phyloP scores from a whole-genome alignment of 2,113 vertebrate species.

The Halichoeres trimaculatus region DNA sequence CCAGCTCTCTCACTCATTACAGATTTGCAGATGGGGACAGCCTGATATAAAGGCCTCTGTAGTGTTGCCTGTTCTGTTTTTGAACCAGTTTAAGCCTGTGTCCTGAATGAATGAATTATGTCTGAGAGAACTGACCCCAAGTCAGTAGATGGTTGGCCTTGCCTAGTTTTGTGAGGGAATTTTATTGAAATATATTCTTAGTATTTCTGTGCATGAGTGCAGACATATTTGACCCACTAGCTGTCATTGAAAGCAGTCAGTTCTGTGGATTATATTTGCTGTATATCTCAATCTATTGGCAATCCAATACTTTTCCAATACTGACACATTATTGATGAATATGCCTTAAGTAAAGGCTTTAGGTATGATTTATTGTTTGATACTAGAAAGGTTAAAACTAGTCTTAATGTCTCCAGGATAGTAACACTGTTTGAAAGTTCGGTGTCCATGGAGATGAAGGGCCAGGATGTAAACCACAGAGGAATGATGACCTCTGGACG shows the following conservation, averaged over 20 bases:
- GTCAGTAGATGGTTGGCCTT: slow-evolving; percentile 17
- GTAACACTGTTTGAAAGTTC: slow-evolving; percentile 54
- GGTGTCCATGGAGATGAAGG: slow-evolving; percentile 75
- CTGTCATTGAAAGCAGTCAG: slow-evolving; percentile 51
- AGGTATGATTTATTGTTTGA: slow-evolving; percentile 57
- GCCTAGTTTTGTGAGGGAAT: slow-evolving; percentile 4
- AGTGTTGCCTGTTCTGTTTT: slow-evolving; percentile 45
- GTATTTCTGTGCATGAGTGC: background rate
- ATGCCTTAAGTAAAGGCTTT: slow-evolving; percentile 38
- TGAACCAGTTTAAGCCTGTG: slow-evolving; percentile 44
- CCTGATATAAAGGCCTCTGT: slow-evolving; percentile 64
- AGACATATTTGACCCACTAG: slow-evolving; percentile 43
- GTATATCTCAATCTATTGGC: slow-evolving; percentile 12
- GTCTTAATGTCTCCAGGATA: slow-evolving; percentile 51
- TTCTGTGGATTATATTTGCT: slow-evolving; percentile 44
- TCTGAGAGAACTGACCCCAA: slow-evolving; percentile 44
- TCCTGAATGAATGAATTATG: slow-evolving; percentile 57
- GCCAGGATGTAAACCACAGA: slow-evolving; percentile 73
- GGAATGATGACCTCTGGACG: slow-evolving; percentile 71
- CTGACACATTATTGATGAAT: slow-evolving; percentile 59
- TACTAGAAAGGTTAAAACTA: slow-evolving; percentile 55
- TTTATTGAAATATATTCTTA: slow-evolving; percentile 20
- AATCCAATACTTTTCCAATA: slow-evolving; percentile 56
- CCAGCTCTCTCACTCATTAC: slow-evolving; percentile 59
- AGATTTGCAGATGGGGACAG: slow-evolving; percentile 62